Evolutionary conservation across 1,140 invertebrate species (phyloP), one percentile per base, ranked within the genome.

Genomic region (Nilaparvata lugens): DNA sequence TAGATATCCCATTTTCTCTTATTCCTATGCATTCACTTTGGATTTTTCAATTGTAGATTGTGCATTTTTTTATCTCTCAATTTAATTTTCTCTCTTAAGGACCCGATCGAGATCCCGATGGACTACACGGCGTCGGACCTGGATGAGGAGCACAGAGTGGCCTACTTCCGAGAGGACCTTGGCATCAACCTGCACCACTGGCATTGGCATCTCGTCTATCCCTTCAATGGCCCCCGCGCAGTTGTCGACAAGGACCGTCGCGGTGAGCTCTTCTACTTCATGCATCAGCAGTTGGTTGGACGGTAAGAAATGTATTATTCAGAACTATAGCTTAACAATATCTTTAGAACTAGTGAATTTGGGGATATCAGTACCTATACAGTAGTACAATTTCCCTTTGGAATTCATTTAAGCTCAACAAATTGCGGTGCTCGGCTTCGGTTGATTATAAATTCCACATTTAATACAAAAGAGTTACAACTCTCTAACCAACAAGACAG

Each of bases 121-220:
- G 84, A 88, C 71, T 87, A 85, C 66, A 88, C 88, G 0, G 88
- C 88, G 0, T 82, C 83, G 0, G 81, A 88, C 59, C 65, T 81
- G 14, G 87, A 91, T 60, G 78, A 78, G 0, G 89, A 92, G 67
- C 87, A 91, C 70, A 80, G 85, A 24, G 66, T 82, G 2, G 78
- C 80, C 11, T 88, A 88, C 71, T 88, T 86, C 79, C 79, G 85
- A 19, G 86, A 88, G 68, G 85, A 85, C 71, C 74, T 83, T 62
- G 86, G 85, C 62, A 77, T 88, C 67, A 89, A 88, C 71, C 76
- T 86, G 1, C 83, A 86, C 71, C 87, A 93, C 67, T 93, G 89
- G 89, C 89, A 93, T 64, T 78, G 76, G 76, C 77, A 78, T 65
- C 56, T 76, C 5, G 67, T 73, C 0, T 76, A 75, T 63, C 74